Evolutionary conservation across 2,113 vertebrate species (phyloP).

Genomic region (Halcyon malimbica): DNA sequence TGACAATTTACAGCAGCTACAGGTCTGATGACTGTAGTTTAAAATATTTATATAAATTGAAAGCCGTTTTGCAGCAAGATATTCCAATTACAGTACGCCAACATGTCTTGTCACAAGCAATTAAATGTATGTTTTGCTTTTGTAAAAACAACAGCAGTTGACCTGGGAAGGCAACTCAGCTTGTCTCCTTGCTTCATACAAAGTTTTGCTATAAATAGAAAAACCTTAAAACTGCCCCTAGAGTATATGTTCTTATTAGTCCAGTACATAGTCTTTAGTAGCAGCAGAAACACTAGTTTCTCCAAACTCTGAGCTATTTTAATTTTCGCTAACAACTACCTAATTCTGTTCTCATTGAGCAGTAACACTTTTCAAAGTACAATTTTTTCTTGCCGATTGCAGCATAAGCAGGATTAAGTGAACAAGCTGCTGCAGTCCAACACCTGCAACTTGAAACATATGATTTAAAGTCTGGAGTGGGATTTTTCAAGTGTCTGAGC

Average conservation of each 20-base stretch:
- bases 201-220: conserved; percentile 23
- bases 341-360: not conserved
- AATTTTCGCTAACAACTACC: not conserved
- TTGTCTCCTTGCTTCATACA: not conserved
- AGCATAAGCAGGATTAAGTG: not conserved
- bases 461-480: not conserved
- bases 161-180: not conserved
- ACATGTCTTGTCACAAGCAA: not conserved
- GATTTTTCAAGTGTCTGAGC: not conserved
- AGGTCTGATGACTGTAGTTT: conserved; percentile 14
- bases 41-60: conserved; percentile 51
- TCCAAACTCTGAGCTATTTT: not conserved
- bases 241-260: not conserved
- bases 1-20: conserved; percentile 33
- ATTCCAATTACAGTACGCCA: conserved; percentile 37
- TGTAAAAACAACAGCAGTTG: conserved; percentile 23
- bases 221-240: not conserved
- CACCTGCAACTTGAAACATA: not conserved
- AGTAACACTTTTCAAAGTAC: not conserved
- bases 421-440: not conserved
- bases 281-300: not conserved
- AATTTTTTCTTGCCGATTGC: not conserved
- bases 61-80: conserved; percentile 27
- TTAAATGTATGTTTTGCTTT: conserved; percentile 21
- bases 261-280: not conserved